These are phyloP conservation scores for Euthynnus affinis DNA, from an alignment of 2,797 vertebrate genomes.

Conservation along the genomic window DNA sequence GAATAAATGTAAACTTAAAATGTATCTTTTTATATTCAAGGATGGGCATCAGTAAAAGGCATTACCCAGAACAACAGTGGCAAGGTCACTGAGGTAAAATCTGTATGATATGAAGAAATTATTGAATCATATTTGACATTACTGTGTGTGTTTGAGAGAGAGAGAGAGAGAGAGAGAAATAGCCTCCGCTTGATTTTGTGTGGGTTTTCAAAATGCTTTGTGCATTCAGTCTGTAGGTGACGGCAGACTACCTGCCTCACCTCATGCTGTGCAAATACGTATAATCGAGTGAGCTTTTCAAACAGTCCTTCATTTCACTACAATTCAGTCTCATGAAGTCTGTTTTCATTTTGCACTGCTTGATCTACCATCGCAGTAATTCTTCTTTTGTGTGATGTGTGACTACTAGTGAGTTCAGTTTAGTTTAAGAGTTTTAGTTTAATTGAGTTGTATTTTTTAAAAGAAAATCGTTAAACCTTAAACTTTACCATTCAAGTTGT, in stretches of 20 bases:
- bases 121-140: constrained; percentile 4
- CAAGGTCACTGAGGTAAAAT: background rate
- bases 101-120: background rate
- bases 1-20: no score
- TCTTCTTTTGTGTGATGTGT: constrained; percentile 12
- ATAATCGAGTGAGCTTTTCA: constrained; percentile 58
- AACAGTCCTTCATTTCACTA: constrained; percentile 46
- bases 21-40: no score
- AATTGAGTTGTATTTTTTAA: background rate
- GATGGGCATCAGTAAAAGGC: background rate
- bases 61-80: background rate
- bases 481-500: background rate
- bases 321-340: constrained; percentile 30
- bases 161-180: constrained; percentile 15
- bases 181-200: constrained; percentile 49
- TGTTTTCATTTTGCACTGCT: constrained; percentile 18
- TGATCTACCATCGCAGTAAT: constrained; percentile 18
- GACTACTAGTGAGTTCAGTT: background rate
- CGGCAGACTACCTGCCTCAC: constrained; percentile 54
- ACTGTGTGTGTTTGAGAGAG: constrained; percentile 23
- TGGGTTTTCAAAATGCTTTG: constrained; percentile 57
- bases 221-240: constrained; percentile 50
- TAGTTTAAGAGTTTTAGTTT: no score
- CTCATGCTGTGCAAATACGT: constrained; percentile 59
- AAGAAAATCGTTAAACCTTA: background rate